Evolutionary conservation across 2,888 invertebrate genomes (phyloP).

Genomic region (Drosophila gaucha): DNA sequence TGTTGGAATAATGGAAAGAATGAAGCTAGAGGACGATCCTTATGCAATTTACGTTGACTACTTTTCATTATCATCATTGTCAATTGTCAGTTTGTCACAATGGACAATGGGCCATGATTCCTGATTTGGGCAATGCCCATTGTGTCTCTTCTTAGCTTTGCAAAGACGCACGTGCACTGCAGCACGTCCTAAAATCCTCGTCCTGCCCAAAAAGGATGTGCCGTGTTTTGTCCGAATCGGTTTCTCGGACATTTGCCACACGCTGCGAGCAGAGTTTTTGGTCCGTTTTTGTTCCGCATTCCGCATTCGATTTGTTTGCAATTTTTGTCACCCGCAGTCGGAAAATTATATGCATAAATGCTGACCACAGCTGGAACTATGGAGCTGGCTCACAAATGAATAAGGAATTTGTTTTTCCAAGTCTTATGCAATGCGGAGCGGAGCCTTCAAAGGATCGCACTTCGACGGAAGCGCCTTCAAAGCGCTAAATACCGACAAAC

Average conservation of each 20-base stretch:
- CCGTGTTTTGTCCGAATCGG: conserved; percentile 50
- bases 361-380: conserved; percentile 45
- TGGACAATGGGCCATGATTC: conserved; percentile 38
- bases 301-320: conserved; percentile 66
- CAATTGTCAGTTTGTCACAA: conserved; percentile 37
- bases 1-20: conserved; percentile 34
- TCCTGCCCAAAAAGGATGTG: conserved; percentile 49
- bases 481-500: conserved; percentile 35
- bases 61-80: conserved; percentile 64
- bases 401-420: neutral
- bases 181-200: conserved; percentile 16
- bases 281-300: conserved; percentile 7
- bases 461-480: conserved; percentile 46
- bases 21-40: conserved; percentile 41
- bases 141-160: conserved; percentile 37
- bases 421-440: conserved; percentile 38
- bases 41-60: conserved; percentile 76
- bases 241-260: conserved; percentile 74
- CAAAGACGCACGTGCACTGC: conserved; percentile 62
- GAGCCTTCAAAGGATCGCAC: conserved; percentile 8
- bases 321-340: conserved; percentile 46
- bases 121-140: conserved; percentile 38
- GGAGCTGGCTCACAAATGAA: neutral
- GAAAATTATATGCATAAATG: conserved; percentile 73
- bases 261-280: conserved; percentile 67